Base-by-base conservation (phyloP, 2,113 vertebrate species). In the Chrysochloris asiatica region DNA sequence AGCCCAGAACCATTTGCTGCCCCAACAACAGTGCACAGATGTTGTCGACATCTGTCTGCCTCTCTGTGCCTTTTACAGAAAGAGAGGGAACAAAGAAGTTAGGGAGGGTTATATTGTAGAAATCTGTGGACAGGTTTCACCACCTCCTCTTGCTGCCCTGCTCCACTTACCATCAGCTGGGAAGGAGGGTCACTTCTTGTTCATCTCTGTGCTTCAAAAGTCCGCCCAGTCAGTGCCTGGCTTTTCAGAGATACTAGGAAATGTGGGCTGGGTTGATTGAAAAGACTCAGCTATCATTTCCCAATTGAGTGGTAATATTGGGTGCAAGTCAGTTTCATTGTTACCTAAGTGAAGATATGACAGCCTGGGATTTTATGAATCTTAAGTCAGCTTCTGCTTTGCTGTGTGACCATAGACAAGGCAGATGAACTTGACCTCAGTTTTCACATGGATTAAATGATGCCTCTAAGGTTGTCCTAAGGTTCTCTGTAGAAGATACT, bases 1-100 rank as follows among this genome's bases (percentile, higher is more conserved):
- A 90, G 65, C 86, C 65, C 26, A 78, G 83, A 89, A 83, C 65
- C 48, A 83, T 86, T 95, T 92, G 83, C 67, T 84, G 61, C 86
- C 85, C 67, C 19, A 2, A 69, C 54, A 65, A 78, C 54, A 41
- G 65, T 48, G 84, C 41, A 86, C 97, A 97, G 93, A 93, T 95
- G 95, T 95, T 92, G 43, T 38, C 83, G 94, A 85, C 95, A 96
- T 94, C 95, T 96, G 96, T 88, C 91, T 94, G 87, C 75, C 56
- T 87, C 36, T 0, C 80, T 85, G 63, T 67, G 89, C 26, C 86
- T 94, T 78, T 92, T 36, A 9, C 4, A 11, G 48, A 50, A 56
- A 33, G 33, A 52, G 69, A 26, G 36, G 59, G 22, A 84, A 81
- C 43, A 88, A 86, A 81, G 72, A 17, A 28, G 28, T 4, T 7